Base-by-base conservation (phyloP, 2,888 invertebrate species). In the Drosophila pegasa region DNA sequence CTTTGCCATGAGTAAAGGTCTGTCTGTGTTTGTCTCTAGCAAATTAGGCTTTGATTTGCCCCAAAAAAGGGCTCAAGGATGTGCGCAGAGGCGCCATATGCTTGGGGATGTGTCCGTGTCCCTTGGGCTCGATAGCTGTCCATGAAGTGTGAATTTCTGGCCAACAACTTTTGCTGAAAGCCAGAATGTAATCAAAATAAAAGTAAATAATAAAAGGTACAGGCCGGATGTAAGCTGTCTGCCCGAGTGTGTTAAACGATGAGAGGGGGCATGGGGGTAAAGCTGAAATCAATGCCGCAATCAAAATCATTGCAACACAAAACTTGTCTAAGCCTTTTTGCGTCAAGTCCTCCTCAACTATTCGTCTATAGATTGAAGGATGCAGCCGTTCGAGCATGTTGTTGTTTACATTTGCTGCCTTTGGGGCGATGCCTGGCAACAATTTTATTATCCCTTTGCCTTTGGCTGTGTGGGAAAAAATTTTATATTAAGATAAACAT, bases 251-350 rank as follows among this genome's bases (percentile, higher is more conserved):
- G 82, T 87, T 82, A 85, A 87, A 82, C 71, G 87, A 56, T 84
- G 60, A n/a, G 27, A 6, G 27, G 16, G 20, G 16, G 6, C 2
- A 20, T 10, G 27, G 33, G 37, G 35, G 3, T 14, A 63, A 62
- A 43, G 41, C 75, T 81, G 79, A 87, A 87, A 83, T 88, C 87
- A 83, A 83, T 86, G 86, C 87, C 84, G 58, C 83, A 88, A 82
- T 86, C 88, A 75, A 75, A 87, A 84, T 71, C 62, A 74, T 71
- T 69, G 64, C 78, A 71, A 62, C 58, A 62, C 47, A 52, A 54
- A 73, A 69, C 68, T 80, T 68, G 65, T 75, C 71, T 78, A 84
- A 83, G 84, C 88, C 88, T 83, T 86, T 86, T 79, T 43, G 48
- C 62, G 67, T 16, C 20, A 43, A 55, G 65, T 55, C 64, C 60